A percentile compares a stretch with the other conserved stretches of the same genome.
Evolutionary conservation across 2,797 vertebrate genomes (phyloP).

Genomic region (Acanthis flammea): DNA sequence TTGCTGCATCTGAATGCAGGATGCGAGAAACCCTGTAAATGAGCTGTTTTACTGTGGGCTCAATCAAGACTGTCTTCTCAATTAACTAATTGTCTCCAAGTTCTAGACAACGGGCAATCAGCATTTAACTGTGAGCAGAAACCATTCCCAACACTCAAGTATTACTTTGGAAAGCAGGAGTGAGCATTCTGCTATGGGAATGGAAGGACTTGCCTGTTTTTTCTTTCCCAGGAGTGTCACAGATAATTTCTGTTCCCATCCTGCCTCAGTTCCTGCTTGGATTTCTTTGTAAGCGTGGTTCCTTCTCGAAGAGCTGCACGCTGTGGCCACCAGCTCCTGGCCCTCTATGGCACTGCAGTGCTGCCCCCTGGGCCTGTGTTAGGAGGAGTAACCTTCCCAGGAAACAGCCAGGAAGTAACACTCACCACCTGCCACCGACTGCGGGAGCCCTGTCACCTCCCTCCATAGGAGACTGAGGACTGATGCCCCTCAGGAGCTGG

Average conservation of each 20-base stretch:
- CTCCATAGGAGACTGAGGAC: neutral
- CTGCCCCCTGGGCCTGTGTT: accelerated
- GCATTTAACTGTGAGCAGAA: neutral
- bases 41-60: neutral
- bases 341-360: accelerated
- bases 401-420: neutral
- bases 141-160: neutral
- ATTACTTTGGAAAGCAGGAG: neutral
- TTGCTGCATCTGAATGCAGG: neutral
- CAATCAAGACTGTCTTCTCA: neutral
- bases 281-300: neutral
- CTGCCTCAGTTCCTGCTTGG: neutral
- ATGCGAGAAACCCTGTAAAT: neutral
- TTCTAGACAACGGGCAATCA: neutral
- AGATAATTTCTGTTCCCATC: neutral
- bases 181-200: neutral
- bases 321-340: accelerated
- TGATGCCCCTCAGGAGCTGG: accelerated
- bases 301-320: neutral
- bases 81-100: neutral
- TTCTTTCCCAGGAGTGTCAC: neutral
- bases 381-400: neutral
- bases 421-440: accelerated
- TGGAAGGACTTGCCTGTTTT: neutral
- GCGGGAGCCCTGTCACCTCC: neutral